A percentile compares a stretch with the other conserved stretches of the same genome.
Conservation (phyloP, 2,113 vertebrate species). For the Gallinago media region DNA sequence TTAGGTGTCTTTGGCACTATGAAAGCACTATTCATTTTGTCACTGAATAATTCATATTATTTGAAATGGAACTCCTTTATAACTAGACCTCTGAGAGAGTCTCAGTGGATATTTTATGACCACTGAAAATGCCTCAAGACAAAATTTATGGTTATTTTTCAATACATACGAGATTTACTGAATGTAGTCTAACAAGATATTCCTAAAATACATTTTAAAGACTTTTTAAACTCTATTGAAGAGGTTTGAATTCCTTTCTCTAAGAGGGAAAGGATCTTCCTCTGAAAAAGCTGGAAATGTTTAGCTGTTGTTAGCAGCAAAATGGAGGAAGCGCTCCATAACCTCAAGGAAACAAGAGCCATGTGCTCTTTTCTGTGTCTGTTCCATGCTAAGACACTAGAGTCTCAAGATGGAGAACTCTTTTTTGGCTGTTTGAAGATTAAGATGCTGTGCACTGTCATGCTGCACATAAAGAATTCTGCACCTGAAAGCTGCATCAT, state of each 20-base stretch:
- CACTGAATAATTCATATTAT: not conserved
- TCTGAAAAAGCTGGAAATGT: not conserved
- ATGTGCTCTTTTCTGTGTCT: not conserved
- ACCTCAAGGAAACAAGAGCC: not conserved
- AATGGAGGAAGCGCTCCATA: not conserved
- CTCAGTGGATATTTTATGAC: not conserved
- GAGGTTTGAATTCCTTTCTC: not conserved
- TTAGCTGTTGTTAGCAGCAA: not conserved
- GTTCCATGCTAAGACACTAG: not conserved
- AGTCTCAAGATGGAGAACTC: not conserved
- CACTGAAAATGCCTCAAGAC: not conserved
- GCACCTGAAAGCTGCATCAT: not conserved
- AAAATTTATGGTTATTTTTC: not conserved
- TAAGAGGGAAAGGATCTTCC: not conserved
- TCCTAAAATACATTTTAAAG: not conserved
- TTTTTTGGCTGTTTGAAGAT: not conserved
- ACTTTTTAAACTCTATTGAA: not conserved
- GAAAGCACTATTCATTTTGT: not conserved
- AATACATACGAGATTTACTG: not conserved
- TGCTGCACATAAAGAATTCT: not conserved
- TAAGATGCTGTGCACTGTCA: not conserved
- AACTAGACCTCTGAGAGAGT: not conserved
- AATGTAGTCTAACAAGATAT: not conserved
- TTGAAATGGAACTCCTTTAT: not conserved
- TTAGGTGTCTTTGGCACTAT: not conserved